phyloP scores from a whole-genome alignment of 1,140 invertebrate species.

The Atta cephalotes region DNA sequence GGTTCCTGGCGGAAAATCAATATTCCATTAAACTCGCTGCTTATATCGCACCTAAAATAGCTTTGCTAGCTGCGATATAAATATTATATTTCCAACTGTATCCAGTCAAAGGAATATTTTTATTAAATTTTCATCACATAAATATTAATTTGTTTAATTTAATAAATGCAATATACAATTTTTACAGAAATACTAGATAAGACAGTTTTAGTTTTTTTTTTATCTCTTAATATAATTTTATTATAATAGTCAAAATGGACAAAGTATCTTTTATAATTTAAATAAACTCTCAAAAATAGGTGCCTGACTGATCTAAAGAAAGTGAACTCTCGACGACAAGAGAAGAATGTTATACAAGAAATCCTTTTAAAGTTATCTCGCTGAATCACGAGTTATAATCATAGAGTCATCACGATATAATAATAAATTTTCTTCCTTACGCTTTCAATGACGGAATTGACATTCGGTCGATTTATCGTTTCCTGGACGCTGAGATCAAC shows the following conservation, averaged over 20 bases:
- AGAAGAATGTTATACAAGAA: constrained; percentile 18
- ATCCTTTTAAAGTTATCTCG: constrained; percentile 12
- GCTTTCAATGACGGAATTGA: constrained; percentile 80
- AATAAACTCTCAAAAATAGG: neutral
- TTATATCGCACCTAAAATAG: neutral
- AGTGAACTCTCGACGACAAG: neutral
- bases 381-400: constrained; percentile 17
- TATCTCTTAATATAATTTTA: neutral
- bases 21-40: constrained; percentile 21
- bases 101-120: neutral
- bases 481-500: constrained; percentile 80
- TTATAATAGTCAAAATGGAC: neutral
- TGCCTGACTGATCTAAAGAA: neutral
- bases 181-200: neutral
- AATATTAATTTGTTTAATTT: neutral
- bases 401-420: neutral
- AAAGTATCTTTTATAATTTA: neutral
- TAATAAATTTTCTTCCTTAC: constrained; percentile 71
- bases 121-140: neutral
- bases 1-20: constrained; percentile 55
- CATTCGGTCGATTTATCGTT: constrained; percentile 80
- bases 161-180: neutral
- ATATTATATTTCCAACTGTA: neutral
- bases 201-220: neutral
- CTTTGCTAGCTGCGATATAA: neutral